These are phyloP conservation scores for Orbicella faveolata DNA, from an alignment of 64 coral and sea anemone genomes.

Conservation along the genomic window DNA sequence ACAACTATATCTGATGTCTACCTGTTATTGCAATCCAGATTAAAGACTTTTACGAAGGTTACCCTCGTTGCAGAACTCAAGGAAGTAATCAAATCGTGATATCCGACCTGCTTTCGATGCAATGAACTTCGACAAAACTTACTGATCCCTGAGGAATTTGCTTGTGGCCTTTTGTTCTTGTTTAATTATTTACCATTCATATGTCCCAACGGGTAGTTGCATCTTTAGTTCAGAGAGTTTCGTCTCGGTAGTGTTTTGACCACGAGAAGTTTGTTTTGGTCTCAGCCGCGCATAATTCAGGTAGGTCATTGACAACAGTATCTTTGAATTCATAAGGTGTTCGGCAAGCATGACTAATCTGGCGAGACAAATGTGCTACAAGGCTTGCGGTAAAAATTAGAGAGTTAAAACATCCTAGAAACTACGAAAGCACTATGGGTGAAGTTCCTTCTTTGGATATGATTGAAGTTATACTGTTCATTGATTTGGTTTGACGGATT, in stretches of 20 bases:
- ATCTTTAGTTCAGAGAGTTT: slow-evolving; percentile 1
- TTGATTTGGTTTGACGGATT: neutral
- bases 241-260: slow-evolving; percentile 33
- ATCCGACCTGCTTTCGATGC: neutral
- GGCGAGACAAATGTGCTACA: neutral
- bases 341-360: neutral
- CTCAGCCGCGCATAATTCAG: slow-evolving; percentile 20
- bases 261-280: slow-evolving; percentile 22
- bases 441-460: no score
- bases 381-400: neutral
- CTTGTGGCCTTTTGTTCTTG: slow-evolving; percentile 37
- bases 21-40: neutral
- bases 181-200: slow-evolving; percentile 28
- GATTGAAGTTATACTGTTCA: neutral
- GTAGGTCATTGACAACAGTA: slow-evolving; percentile 3
- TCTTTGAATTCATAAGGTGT: neutral
- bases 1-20: neutral
- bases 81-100: neutral
- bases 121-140: slow-evolving; percentile 7
- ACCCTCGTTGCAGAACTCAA: neutral
- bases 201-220: neutral
- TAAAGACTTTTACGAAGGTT: neutral
- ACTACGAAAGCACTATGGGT: neutral
- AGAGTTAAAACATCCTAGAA: neutral
- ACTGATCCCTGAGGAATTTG: slow-evolving; percentile 35